Evolutionary conservation across 23 tunicate genomes (phyloP).

Genomic region (Ascidia mentula): DNA sequence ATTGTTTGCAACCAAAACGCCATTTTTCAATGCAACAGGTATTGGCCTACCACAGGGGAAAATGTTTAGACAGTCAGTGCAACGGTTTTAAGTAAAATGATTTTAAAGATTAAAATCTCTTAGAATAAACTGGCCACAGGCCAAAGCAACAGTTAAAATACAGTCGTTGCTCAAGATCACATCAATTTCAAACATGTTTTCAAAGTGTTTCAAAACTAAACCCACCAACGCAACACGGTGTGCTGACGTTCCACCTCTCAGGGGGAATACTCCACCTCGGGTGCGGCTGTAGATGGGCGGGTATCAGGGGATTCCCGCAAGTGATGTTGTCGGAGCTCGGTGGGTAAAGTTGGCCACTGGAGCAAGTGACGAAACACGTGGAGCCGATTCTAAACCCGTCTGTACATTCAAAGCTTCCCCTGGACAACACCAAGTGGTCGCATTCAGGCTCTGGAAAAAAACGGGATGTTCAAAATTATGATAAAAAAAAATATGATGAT

Average conservation of each 20-base stretch:
- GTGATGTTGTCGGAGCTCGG: background rate
- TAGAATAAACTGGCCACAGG: too few species aligned
- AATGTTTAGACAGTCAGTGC: too few species aligned
- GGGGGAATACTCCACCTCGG: constrained; percentile 1
- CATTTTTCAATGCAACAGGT: too few species aligned
- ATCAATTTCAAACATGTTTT: too few species aligned
- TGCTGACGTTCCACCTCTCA: background rate
- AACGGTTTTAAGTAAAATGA: too few species aligned
- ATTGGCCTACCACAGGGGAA: too few species aligned
- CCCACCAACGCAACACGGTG: background rate
- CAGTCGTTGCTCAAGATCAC: too few species aligned
- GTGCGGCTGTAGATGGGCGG: background rate
- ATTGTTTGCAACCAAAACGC: too few species aligned
- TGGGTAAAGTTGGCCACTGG: background rate
- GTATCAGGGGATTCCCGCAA: background rate
- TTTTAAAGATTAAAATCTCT: too few species aligned
- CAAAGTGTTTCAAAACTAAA: background rate
- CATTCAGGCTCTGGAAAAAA: background rate
- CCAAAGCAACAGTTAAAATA: too few species aligned
- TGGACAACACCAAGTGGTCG: background rate
- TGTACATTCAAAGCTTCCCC: background rate
- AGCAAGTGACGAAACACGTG: background rate
- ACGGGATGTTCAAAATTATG: too few species aligned
- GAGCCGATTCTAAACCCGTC: background rate
- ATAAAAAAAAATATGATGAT: too few species aligned